A percentile compares a stretch with the other conserved stretches of the same genome.
Evolutionary conservation across 37 sponge, comb jelly and placozoan species (phyloP).

Genomic region (Petrosia ficiformis): DNA sequence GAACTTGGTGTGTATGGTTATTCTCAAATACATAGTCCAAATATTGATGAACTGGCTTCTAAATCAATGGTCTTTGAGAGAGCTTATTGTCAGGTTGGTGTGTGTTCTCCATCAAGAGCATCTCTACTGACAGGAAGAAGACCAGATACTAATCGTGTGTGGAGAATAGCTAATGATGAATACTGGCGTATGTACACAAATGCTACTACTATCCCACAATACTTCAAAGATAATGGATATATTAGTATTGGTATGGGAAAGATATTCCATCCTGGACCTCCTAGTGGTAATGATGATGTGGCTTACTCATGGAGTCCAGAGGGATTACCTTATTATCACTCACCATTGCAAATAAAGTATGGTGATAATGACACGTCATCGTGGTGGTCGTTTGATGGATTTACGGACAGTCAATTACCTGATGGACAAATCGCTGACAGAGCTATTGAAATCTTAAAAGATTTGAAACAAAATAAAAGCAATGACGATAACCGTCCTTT

Average conservation of each 20-base stretch:
- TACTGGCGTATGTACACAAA: conserved; percentile 16
- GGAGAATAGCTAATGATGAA: conserved; percentile 7
- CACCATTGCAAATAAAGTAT: not conserved
- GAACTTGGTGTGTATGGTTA: conserved; percentile 31
- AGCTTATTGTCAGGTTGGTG: conserved; percentile 36
- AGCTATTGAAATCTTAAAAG: not conserved
- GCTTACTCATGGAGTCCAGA: conserved; percentile 21
- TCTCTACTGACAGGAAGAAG: conserved; percentile 24
- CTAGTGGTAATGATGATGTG: conserved; percentile 23
- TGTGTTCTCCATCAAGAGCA: conserved; percentile 31
- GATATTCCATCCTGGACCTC: conserved; percentile 51
- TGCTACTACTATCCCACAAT: conserved; percentile 43
- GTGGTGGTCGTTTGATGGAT: conserved; percentile 11
- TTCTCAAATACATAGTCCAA: conserved; percentile 1
- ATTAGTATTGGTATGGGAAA: conserved; percentile 49
- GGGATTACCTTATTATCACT: conserved; percentile 32
- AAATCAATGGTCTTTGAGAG: conserved; percentile 24
- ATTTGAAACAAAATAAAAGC: conserved; percentile 8
- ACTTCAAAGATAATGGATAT: conserved; percentile 62
- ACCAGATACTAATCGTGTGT: conserved; percentile 29
- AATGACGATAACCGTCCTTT: conserved; percentile 35
- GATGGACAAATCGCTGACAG: conserved; percentile 23
- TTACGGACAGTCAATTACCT: conserved; percentile 5
- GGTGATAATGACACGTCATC: not conserved
- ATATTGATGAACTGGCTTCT: conserved; percentile 29